Conservation (phyloP, 1,140 invertebrate genomes). For the Bombus picipes region DNA sequence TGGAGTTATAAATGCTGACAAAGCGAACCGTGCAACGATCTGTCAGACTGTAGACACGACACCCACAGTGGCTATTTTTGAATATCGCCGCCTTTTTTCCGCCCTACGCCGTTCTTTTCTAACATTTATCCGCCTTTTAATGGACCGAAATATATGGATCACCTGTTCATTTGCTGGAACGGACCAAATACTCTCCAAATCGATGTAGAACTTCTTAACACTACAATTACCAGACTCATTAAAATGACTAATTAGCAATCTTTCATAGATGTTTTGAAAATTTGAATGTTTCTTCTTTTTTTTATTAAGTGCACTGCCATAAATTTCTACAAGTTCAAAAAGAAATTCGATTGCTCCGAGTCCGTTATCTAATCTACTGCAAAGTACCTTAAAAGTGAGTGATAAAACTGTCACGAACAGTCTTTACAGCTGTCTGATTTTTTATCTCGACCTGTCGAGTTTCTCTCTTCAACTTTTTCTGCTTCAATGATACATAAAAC, state of each 20-base stretch:
- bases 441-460: neutral
- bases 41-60: constrained; percentile 13
- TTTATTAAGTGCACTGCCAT: too few relatives aligned
- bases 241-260: neutral
- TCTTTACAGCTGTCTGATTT: too few relatives aligned
- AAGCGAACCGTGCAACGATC: constrained; percentile 16
- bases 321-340: too few relatives aligned
- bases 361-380: too few relatives aligned
- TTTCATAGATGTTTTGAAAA: neutral
- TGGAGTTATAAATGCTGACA: constrained; percentile 61
- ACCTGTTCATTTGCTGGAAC: neutral
- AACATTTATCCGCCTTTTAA: neutral
- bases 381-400: too few relatives aligned
- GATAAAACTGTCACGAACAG: too few relatives aligned
- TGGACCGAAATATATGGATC: neutral
- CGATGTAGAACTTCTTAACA: neutral
- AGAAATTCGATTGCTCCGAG: too few relatives aligned
- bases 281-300: neutral
- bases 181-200: neutral
- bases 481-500: too few relatives aligned
- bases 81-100: constrained; percentile 27
- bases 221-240: neutral
- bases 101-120: neutral
- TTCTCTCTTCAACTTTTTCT: neutral
- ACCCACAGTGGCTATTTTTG: constrained; percentile 50